Evolutionary conservation across 2,797 vertebrate genomes (phyloP), one percentile per base, ranked within the genome.

Genomic region (Periophthalmus magnuspinnatus): DNA sequence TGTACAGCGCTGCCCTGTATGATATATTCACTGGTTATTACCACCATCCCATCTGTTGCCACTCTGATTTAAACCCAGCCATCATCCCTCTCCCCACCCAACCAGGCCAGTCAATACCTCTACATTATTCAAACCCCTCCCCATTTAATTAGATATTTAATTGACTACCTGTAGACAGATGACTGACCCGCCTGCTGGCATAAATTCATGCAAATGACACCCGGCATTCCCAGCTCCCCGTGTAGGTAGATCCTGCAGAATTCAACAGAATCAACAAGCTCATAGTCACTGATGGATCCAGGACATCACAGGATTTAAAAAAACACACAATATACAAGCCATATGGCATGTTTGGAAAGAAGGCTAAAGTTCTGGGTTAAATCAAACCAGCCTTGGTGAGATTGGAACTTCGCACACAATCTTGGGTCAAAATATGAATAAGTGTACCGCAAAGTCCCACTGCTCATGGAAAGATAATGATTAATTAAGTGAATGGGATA

Each of bases 111-210:
- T 93, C 93, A 88, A 93, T 94, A 92, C 76, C 69, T 84, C 84
- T 93, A 88, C 90, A 92, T 93, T 93, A 93, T 93, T 93, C 88
- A 93, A 92, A 91, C 86, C 90, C 87, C 87, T 89, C 86, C 90
- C 86, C 82, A 90, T 89, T 93, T 92, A 91, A 93, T 93, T 93
- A 92, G 86, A 92, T 92, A 92, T 93, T 91, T 93, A 93, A 94
- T 92, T 93, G 92, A 93, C 90, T 90, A 92, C 87, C 88, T 91
- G 89, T 86, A 87, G 88, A 89, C 81, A 79, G 86, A 90, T 92
- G 90, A 88, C 81, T 86, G 86, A 84, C 85, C 78, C 17, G 71
- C 79, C 81, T 80, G 76, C 78, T 70, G 84, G 84, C 89, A 90
- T 92, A 90, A 91, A 91, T 92, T 89, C 82, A 92, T 92, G 91